These are phyloP conservation scores for Athalia cordata DNA, from an alignment of 2,888 invertebrate genomes.

Conservation along the genomic window DNA sequence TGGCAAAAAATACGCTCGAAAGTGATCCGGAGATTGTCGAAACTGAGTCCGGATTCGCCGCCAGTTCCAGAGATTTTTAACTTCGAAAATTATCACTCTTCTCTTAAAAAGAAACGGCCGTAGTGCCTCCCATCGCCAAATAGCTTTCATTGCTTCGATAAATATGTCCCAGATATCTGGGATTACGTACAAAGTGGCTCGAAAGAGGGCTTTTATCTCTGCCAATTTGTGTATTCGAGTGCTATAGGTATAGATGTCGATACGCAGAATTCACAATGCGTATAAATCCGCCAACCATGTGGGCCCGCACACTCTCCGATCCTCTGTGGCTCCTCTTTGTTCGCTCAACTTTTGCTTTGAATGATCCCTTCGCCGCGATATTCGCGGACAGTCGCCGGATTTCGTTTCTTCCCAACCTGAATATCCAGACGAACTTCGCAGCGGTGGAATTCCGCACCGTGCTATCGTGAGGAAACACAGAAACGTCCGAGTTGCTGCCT, in stretches of 20 bases:
- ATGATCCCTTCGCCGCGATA: constrained; percentile 8
- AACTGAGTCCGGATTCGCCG: constrained; percentile 16
- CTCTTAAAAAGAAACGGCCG: too few species aligned
- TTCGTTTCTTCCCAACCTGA: background rate
- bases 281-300: background rate
- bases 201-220: constrained; percentile 32
- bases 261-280: background rate
- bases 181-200: background rate
- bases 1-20: background rate
- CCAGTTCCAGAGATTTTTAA: background rate
- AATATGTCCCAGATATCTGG: background rate
- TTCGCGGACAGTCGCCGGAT: background rate
- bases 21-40: constrained; percentile 15
- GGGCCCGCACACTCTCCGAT: background rate
- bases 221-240: constrained; percentile 16
- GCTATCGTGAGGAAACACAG: background rate
- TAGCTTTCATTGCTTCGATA: background rate
- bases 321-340: constrained; percentile 17
- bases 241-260: background rate
- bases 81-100: too few species aligned
- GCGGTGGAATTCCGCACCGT: background rate
- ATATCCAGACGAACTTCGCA: constrained; percentile 22
- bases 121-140: background rate
- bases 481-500: background rate
- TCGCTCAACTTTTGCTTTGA: constrained; percentile 20